Evolutionary conservation across 2,888 invertebrate species (phyloP).

Genomic region (Apantesis nais): DNA sequence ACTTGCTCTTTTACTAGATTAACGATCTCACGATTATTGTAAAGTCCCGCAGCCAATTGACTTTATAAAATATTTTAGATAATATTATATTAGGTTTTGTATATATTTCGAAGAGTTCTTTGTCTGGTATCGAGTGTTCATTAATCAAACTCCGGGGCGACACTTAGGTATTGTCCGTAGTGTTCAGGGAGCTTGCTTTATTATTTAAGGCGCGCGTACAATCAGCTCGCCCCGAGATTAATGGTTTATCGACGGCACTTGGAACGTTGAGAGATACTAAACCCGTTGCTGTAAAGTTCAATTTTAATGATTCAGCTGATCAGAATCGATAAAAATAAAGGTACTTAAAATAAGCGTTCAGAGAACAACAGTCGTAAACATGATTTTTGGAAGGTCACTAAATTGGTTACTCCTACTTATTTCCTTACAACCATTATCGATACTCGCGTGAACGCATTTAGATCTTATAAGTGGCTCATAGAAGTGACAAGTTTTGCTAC

Average conservation of each 20-base stretch:
- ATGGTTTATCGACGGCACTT: constrained; percentile 53
- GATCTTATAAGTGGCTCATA: neutral
- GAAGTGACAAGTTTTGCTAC: too few species aligned
- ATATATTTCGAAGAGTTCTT: constrained; percentile 38
- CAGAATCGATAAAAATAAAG: neutral
- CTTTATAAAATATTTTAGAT: constrained; percentile 34
- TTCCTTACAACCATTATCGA: neutral
- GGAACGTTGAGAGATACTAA: constrained; percentile 33
- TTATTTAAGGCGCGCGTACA: constrained; percentile 56
- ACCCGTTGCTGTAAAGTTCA: constrained; percentile 23
- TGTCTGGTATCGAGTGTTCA: constrained; percentile 55
- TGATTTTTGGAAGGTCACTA: neutral
- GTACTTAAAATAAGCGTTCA: neutral
- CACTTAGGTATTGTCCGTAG: constrained; percentile 60
- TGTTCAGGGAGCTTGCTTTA: constrained; percentile 57
- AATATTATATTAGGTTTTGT: constrained; percentile 35
- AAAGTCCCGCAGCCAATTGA: constrained; percentile 28
- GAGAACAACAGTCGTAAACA: neutral
- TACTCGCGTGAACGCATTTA: neutral
- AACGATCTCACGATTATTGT: constrained; percentile 33
- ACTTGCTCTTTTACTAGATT: constrained; percentile 30
- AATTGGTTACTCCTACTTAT: neutral
- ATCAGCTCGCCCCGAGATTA: constrained; percentile 53
- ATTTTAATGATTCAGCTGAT: constrained; percentile 13
- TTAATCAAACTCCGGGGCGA: constrained; percentile 66